Percentiles rank a stretch among this genome's conserved stretches.
Evolutionary conservation across 2,113 vertebrate genomes (phyloP).

Genomic region (Sigmodon hispidus): DNA sequence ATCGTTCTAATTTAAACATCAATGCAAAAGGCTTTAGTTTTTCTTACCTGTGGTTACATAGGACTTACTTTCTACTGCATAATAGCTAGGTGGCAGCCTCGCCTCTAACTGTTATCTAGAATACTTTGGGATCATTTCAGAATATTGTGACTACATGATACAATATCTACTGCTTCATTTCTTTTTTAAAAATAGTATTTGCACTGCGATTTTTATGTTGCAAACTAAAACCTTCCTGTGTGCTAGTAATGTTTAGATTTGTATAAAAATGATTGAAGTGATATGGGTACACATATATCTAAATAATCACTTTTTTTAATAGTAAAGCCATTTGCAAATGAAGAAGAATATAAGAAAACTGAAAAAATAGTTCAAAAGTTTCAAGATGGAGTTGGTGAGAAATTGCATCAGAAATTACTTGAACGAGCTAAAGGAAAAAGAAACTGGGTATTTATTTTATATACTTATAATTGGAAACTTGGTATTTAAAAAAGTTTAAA

Average conservation of each 20-base stretch:
- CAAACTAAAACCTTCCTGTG: constrained; percentile 1
- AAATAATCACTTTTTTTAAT: constrained; percentile 30
- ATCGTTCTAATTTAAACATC: not conserved
- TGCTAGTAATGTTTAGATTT: constrained; percentile 23
- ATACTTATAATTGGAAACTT: constrained; percentile 56
- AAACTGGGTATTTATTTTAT: constrained; percentile 92
- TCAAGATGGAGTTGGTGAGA: constrained; percentile 90
- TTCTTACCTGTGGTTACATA: constrained; percentile 11
- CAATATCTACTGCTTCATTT: constrained; percentile 24
- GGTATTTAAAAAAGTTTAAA: constrained; percentile 44
- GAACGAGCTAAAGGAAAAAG: constrained; percentile 91
- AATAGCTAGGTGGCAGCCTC: not conserved
- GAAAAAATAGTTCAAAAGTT: constrained; percentile 90
- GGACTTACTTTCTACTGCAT: constrained; percentile 5
- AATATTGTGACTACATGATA: constrained; percentile 18
- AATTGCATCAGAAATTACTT: constrained; percentile 93
- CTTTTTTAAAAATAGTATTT: constrained; percentile 25
- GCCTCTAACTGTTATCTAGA: not conserved
- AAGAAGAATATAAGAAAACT: constrained; percentile 91
- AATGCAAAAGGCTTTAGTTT: constrained; percentile 34
- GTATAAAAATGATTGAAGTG: not conserved
- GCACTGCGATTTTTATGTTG: constrained; percentile 25
- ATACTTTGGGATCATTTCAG: constrained; percentile 47
- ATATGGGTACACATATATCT: not conserved
- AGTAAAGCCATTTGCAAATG: constrained; percentile 94